phyloP scores from a whole-genome alignment of 1,140 invertebrate genomes.

The Aporrectodea caliginosa region DNA sequence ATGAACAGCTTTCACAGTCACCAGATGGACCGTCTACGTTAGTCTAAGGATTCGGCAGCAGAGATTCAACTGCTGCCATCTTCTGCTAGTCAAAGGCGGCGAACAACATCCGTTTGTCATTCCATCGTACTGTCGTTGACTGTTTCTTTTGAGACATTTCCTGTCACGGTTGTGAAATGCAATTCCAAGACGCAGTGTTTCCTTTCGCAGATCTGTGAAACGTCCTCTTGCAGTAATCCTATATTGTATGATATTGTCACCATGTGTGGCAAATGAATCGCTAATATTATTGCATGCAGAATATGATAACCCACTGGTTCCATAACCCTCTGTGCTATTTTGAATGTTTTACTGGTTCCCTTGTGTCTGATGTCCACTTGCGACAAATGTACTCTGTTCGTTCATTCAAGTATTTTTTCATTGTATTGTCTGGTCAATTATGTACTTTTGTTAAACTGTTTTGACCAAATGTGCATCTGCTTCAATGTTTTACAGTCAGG shows the following conservation, averaged over 20 bases:
- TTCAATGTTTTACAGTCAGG: not conserved
- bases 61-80: not conserved
- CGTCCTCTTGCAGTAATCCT: no score
- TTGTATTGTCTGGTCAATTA: not conserved
- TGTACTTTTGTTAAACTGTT: not conserved
- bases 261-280: not conserved
- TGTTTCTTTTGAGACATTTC: not conserved
- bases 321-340: not conserved
- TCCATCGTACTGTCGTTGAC: not conserved
- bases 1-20: conserved; percentile 31
- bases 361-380: not conserved
- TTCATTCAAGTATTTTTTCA: not conserved
- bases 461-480: not conserved
- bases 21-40: not conserved
- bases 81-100: not conserved
- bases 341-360: not conserved
- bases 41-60: not conserved
- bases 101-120: not conserved
- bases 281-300: not conserved
- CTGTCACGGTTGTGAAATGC: no score
- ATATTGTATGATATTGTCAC: no score
- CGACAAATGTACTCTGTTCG: not conserved
- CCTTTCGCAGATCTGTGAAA: no score
- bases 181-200: no score
- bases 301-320: not conserved